Evolutionary conservation across 1,140 invertebrate genomes (phyloP).

Genomic region (Heliconius congener): DNA sequence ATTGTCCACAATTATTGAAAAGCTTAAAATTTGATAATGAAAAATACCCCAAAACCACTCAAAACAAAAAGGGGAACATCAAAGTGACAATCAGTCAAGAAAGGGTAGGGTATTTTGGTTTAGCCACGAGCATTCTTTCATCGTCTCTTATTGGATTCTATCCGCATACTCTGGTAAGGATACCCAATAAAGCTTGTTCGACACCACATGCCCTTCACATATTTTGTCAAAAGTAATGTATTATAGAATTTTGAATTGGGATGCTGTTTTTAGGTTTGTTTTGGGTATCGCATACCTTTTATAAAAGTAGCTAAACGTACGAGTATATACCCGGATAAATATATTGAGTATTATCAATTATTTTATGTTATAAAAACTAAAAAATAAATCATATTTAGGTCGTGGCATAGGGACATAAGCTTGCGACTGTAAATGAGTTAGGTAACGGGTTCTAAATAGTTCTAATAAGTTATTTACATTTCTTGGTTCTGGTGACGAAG

Average conservation of each 20-base stretch:
- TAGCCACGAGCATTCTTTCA: slow-evolving; percentile 64
- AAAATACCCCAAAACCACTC: slow-evolving; percentile 1
- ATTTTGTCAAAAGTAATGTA: slow-evolving; percentile 67
- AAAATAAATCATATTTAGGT: too few relatives aligned
- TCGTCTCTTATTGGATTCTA: slow-evolving; percentile 75
- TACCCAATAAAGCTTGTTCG: slow-evolving; percentile 76
- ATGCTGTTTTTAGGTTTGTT: slow-evolving; percentile 42
- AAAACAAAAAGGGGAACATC: slow-evolving; percentile 46
- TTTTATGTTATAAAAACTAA: too few relatives aligned
- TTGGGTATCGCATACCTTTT: not conserved
- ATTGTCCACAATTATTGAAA: too few relatives aligned
- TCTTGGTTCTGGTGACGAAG: too few relatives aligned
- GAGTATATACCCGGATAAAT: too few relatives aligned
- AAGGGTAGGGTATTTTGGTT: slow-evolving; percentile 48
- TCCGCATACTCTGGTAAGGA: slow-evolving; percentile 69
- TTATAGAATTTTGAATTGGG: slow-evolving; percentile 69
- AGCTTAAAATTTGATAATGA: not conserved
- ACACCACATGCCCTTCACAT: slow-evolving; percentile 59
- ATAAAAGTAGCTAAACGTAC: too few relatives aligned
- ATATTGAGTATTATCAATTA: too few relatives aligned
- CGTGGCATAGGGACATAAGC: too few relatives aligned
- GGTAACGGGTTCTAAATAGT: too few relatives aligned
- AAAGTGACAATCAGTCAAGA: slow-evolving; percentile 56
- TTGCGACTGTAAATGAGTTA: too few relatives aligned
- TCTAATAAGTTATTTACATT: too few relatives aligned